Percentiles rank a stretch among this genome's conserved stretches.
Conservation (phyloP, 1,140 invertebrate species). For the Drosophila melanogaster region Release_6_plus_ISO1_MT NT_033779.5:14436501-14437000, state of each 20-base stretch:
- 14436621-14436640: too few relatives aligned
- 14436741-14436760: slow-evolving; percentile 59
- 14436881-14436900: slow-evolving; percentile 57
- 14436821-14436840: slow-evolving; percentile 12
- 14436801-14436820: slow-evolving; percentile 52
- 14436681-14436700: background rate
- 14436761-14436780: slow-evolving; percentile 37
- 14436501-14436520: background rate
- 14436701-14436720: slow-evolving; percentile 60
- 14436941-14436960: slow-evolving; percentile 51
- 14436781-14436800: slow-evolving; percentile 16
- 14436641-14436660: too few relatives aligned
- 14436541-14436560: background rate
- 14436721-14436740: slow-evolving; percentile 15
- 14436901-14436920: slow-evolving; percentile 80
- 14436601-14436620: too few relatives aligned
- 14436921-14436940: slow-evolving; percentile 80
- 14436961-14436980: slow-evolving; percentile 42
- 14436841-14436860: background rate
- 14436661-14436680: background rate
- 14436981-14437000: slow-evolving; percentile 69
- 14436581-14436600: too few relatives aligned
- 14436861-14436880: slow-evolving; percentile 13
- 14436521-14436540: background rate
- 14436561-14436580: background rate